Conservation (phyloP, 2,797 vertebrate species). For the Zalophus californianus region DNA sequence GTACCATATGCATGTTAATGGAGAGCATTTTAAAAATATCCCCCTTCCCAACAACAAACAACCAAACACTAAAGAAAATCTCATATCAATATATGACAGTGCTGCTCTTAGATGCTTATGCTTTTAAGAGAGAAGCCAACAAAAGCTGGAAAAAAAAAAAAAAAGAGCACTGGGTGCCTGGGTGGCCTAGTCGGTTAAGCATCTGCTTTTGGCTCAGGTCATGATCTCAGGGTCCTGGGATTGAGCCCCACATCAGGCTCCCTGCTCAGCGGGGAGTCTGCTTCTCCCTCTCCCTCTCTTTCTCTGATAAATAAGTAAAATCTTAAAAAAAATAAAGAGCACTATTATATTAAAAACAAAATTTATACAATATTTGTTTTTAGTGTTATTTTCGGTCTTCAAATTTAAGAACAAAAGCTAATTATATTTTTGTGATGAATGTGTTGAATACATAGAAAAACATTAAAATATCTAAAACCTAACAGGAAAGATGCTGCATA, state of each 20-base stretch:
- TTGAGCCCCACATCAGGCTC: no score
- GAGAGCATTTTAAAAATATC: conserved; percentile 38
- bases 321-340: neutral
- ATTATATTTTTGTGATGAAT: conserved; percentile 45
- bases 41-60: conserved; percentile 20
- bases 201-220: no score
- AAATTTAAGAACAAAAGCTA: conserved; percentile 56
- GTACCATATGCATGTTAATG: neutral
- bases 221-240: no score
- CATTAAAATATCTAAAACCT: conserved; percentile 14
- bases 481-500: neutral
- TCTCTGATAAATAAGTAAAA: no score
- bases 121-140: neutral
- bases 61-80: conserved; percentile 38
- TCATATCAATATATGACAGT: neutral
- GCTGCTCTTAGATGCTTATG: neutral
- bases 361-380: neutral
- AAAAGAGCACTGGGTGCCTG: neutral
- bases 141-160: neutral
- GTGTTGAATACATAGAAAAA: conserved; percentile 20
- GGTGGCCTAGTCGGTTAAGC: no score
- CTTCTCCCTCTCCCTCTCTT: no score
- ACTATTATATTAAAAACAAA: neutral
- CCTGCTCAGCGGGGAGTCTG: no score
- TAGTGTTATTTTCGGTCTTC: conserved; percentile 14